Conservation (phyloP, 1,140 invertebrate species). For the Drosophila lacteicornis region DNA sequence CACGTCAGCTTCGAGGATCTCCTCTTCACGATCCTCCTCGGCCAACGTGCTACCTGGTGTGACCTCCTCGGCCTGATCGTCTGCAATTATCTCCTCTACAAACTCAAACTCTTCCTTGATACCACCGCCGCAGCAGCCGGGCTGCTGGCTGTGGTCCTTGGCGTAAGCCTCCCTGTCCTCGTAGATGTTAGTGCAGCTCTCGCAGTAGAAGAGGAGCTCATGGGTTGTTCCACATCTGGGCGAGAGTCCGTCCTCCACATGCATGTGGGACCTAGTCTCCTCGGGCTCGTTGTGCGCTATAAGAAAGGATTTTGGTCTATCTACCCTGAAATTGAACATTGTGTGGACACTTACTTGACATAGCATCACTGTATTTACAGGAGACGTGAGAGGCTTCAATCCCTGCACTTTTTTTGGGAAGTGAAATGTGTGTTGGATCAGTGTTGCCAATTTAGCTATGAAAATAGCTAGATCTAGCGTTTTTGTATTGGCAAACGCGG, state of each 20-base stretch:
- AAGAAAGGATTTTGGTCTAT: not conserved
- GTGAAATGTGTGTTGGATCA: no score
- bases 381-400: no score
- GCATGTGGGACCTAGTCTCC: slow-evolving; percentile 8
- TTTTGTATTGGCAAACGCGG: no score
- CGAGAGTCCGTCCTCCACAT: slow-evolving; percentile 51
- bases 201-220: slow-evolving; percentile 49
- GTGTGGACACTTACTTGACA: slow-evolving; percentile 45
- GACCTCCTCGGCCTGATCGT: slow-evolving; percentile 7
- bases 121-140: slow-evolving; percentile 5
- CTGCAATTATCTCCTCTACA: slow-evolving; percentile 31
- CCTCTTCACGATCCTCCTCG: slow-evolving; percentile 35
- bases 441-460: no score
- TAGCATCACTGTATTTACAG: slow-evolving; percentile 28
- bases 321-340: no score
- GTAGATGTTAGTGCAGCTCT: slow-evolving; percentile 52
- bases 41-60: not conserved
- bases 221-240: slow-evolving; percentile 15
- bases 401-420: no score
- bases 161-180: slow-evolving; percentile 42
- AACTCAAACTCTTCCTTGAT: slow-evolving; percentile 9
- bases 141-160: slow-evolving; percentile 26
- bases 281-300: slow-evolving; percentile 14
- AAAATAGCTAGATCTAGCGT: no score
- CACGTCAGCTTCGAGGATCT: slow-evolving; percentile 44